These are phyloP conservation scores for Onthophagus sagittarius DNA, from an alignment of 2,888 invertebrate genomes.

Conservation along the genomic window DNA sequence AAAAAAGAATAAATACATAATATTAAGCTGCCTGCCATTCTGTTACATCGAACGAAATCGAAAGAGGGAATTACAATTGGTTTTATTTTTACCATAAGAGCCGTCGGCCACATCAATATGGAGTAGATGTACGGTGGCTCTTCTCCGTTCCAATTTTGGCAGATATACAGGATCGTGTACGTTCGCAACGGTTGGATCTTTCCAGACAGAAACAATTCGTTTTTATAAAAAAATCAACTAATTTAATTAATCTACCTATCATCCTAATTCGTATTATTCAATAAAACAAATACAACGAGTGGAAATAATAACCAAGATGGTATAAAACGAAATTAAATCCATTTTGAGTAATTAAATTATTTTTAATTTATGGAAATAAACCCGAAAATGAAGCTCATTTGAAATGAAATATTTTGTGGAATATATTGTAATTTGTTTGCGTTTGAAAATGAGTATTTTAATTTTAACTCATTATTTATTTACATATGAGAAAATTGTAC, in stretches of 20 bases:
- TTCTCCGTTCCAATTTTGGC: constrained; percentile 25
- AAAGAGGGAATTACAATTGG: constrained; percentile 1
- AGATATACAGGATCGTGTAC: constrained; percentile 22
- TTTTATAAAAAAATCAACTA: not conserved
- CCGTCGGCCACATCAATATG: constrained; percentile 24
- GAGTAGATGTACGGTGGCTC: constrained; percentile 22
- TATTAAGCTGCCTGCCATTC: constrained; percentile 15
- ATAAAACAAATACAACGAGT: not conserved
- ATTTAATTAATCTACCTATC: not conserved
- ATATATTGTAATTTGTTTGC: no score
- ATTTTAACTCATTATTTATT: no score
- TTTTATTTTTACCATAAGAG: constrained; percentile 21
- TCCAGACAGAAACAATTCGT: not conserved
- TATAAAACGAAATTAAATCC: not conserved
- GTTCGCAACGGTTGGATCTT: constrained; percentile 23
- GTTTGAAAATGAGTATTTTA: no score
- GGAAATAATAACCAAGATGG: constrained; percentile 6
- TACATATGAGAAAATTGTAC: no score
- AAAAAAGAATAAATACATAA: constrained; percentile 13
- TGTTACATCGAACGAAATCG: constrained; percentile 6
- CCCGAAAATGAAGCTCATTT: no score
- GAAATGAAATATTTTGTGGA: no score
- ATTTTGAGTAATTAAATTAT: not conserved
- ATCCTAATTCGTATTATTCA: not conserved
- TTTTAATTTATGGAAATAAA: no score